These are phyloP conservation scores for Agonum fuliginosum DNA, from an alignment of 2,888 invertebrate genomes.

Conservation along the genomic window DNA sequence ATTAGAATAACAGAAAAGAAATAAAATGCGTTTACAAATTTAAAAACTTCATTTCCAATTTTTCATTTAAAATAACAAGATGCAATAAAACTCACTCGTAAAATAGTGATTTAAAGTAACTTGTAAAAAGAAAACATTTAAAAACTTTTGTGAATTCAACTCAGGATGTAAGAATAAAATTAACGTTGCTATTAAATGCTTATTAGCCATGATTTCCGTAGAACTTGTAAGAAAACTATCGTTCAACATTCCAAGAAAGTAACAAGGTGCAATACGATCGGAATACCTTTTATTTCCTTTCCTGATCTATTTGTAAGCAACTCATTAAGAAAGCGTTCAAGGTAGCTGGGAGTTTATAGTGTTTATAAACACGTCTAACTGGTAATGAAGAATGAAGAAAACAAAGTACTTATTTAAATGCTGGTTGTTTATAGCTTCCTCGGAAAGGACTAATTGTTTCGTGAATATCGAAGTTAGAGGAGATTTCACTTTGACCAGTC, in stretches of 20 bases:
- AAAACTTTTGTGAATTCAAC: neutral
- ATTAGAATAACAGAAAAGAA: neutral
- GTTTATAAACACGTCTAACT: slow-evolving; percentile 30
- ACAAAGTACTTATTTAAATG: slow-evolving; percentile 35
- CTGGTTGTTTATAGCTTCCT: slow-evolving; percentile 17
- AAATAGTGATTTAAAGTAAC: neutral
- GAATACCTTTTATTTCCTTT: slow-evolving; percentile 20
- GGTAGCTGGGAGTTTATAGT: slow-evolving; percentile 13
- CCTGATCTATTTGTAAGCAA: slow-evolving; percentile 24
- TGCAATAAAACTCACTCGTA: slow-evolving; percentile 7
- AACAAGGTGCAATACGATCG: slow-evolving; percentile 27
- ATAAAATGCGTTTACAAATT: neutral
- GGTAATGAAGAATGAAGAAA: slow-evolving; percentile 3
- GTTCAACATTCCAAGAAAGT: slow-evolving; percentile 32
- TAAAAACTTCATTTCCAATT: neutral
- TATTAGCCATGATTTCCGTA: slow-evolving; percentile 11
- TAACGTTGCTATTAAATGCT: slow-evolving; percentile 24
- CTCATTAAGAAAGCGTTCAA: slow-evolving; percentile 28
- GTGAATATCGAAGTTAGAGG: slow-evolving; percentile 21
- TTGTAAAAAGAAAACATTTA: neutral
- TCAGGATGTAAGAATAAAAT: slow-evolving; percentile 27
- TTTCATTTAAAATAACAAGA: slow-evolving; percentile 28
- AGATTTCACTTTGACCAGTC: too few relatives aligned
- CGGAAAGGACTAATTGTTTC: slow-evolving; percentile 33
- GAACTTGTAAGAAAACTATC: slow-evolving; percentile 34